Conservation (phyloP, 1,140 invertebrate species). For the Drosophila parabipectinata region DNA sequence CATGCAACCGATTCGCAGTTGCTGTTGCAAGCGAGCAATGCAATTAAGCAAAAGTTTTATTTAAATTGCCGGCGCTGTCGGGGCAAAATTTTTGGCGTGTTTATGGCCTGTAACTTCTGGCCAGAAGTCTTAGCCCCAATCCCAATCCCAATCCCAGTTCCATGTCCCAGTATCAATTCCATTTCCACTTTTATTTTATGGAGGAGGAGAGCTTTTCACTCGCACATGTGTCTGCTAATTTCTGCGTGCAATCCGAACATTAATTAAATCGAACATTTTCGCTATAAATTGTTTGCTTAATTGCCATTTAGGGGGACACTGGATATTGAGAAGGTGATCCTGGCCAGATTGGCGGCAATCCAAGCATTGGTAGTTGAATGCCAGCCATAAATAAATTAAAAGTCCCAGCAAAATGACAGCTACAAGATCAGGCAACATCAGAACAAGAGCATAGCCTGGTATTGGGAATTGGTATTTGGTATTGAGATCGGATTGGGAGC, state of each 20-base stretch:
- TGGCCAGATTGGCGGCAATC: constrained; percentile 35
- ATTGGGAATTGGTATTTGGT: constrained; percentile 3
- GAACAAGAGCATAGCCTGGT: constrained; percentile 67
- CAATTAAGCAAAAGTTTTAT: constrained; percentile 82
- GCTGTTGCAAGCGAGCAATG: constrained; percentile 62
- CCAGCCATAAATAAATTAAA: constrained; percentile 80
- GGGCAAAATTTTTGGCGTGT: constrained; percentile 46
- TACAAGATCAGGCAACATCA: constrained; percentile 70
- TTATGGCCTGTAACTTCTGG: constrained; percentile 59
- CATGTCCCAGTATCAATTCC: background rate
- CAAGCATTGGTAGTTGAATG: constrained; percentile 63
- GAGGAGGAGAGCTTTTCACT: constrained; percentile 25
- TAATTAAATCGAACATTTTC: constrained; percentile 79
- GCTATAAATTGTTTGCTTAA: constrained; percentile 82
- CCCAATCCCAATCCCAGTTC: background rate
- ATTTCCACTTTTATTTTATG: constrained; percentile 6
- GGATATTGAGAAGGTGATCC: constrained; percentile 9
- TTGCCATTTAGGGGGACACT: constrained; percentile 72
- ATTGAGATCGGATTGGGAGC: constrained; percentile 20
- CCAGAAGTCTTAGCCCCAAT: constrained; percentile 20
- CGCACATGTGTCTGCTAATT: constrained; percentile 79
- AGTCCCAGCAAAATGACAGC: constrained; percentile 77
- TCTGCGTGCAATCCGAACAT: constrained; percentile 79
- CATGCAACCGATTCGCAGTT: constrained; percentile 21
- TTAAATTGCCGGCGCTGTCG: constrained; percentile 73